Conservation (phyloP, 1,140 invertebrate genomes). For the Limonius californicus region DNA sequence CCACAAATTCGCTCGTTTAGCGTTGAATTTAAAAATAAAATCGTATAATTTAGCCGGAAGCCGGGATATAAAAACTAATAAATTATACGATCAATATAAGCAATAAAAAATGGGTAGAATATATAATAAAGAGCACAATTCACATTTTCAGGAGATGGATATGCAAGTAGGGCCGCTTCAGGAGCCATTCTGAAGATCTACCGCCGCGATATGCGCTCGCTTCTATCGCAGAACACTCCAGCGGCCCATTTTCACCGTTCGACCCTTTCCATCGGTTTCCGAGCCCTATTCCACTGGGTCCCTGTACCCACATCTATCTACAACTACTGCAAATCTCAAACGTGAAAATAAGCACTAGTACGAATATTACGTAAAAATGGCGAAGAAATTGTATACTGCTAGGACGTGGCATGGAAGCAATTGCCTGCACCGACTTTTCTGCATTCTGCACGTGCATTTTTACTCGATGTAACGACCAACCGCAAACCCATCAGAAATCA, state of each 20-base stretch:
- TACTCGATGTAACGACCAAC: no score
- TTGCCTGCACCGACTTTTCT: no score
- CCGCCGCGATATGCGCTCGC: constrained; percentile 19
- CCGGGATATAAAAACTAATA: constrained; percentile 14
- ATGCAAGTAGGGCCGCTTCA: constrained; percentile 25
- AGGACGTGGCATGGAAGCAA: no score
- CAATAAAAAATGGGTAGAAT: constrained; percentile 26
- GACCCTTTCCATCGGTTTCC: background rate
- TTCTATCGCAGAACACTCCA: constrained; percentile 18
- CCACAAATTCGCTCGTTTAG: background rate
- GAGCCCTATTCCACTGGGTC: background rate
- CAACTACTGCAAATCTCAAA: constrained; percentile 14
- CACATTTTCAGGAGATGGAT: constrained; percentile 24
- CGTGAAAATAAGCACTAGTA: constrained; percentile 9
- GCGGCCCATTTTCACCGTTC: background rate
- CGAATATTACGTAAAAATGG: constrained; percentile 6
- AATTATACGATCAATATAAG: constrained; percentile 25
- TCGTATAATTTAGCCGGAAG: constrained; percentile 2
- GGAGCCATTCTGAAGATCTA: constrained; percentile 25
- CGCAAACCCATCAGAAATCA: no score
- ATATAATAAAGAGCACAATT: constrained; percentile 27
- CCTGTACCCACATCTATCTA: constrained; percentile 5
- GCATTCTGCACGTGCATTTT: no score
- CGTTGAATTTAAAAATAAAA: constrained; percentile 9
- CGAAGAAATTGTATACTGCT: background rate